Evolutionary conservation across 2,797 vertebrate species (phyloP).

Genomic region (Siniperca scherzeri): DNA sequence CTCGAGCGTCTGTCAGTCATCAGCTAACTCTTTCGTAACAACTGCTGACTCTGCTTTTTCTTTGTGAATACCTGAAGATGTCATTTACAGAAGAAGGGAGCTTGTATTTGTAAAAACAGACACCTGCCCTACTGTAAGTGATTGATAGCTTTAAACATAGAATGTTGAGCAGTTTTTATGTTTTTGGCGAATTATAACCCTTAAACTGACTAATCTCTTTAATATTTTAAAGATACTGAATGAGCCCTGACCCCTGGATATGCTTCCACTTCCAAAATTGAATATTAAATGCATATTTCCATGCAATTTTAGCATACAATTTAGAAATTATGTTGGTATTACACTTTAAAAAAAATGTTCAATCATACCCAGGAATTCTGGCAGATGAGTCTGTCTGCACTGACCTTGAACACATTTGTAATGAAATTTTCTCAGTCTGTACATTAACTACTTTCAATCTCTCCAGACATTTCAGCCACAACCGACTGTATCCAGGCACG

Average conservation of each 20-base stretch:
- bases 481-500: too few species aligned
- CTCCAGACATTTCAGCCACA: not conserved
- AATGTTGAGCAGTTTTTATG: not conserved
- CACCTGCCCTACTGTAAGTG: not conserved
- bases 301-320: not conserved
- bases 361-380: not conserved
- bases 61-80: not conserved
- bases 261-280: not conserved
- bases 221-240: not conserved
- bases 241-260: not conserved
- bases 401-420: too few species aligned
- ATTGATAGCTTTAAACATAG: not conserved
- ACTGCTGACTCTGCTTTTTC: constrained; percentile 35
- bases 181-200: not conserved
- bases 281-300: not conserved
- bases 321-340: not conserved
- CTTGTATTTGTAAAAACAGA: not conserved
- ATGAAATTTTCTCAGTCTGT: not conserved
- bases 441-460: not conserved
- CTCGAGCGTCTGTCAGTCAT: constrained; percentile 22
- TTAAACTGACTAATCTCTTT: not conserved
- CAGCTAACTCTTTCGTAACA: not conserved
- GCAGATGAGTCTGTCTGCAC: too few species aligned
- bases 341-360: too few species aligned
- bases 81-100: not conserved